A percentile compares a stretch with the other conserved stretches of the same genome.
phyloP scores from a whole-genome alignment of 2,888 invertebrate species.

The Melinopterus prodromus region DNA sequence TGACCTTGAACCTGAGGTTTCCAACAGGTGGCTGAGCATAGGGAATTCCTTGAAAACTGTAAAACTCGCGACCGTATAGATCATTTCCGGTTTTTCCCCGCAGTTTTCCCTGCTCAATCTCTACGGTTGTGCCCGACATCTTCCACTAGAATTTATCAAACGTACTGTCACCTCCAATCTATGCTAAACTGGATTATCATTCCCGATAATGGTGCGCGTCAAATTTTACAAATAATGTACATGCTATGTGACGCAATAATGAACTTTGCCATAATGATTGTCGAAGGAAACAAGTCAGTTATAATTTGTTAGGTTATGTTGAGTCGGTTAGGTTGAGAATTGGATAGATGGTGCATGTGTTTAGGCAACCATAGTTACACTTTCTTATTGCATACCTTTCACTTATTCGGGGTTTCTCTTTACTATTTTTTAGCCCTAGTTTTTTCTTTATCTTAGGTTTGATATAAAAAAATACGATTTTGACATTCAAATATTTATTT shows the following conservation, averaged over 20 bases:
- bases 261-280: not conserved
- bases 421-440: no score
- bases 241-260: not conserved
- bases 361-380: no score
- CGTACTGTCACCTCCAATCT: not conserved
- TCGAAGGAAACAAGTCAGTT: not conserved
- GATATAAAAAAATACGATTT: no score
- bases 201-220: not conserved
- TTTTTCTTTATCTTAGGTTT: no score
- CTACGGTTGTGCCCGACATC: slow-evolving; percentile 37
- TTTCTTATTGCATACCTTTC: no score
- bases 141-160: not conserved
- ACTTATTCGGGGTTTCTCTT: no score
- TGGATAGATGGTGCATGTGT: no score
- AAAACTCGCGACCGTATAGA: slow-evolving; percentile 49
- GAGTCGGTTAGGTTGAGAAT: not conserved
- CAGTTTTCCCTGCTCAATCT: slow-evolving; percentile 49
- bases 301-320: not conserved
- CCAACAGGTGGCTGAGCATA: slow-evolving; percentile 57
- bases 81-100: slow-evolving; percentile 48
- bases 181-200: not conserved
- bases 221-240: not conserved
- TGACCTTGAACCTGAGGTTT: slow-evolving; percentile 56
- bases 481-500: no score
- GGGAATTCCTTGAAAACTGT: slow-evolving; percentile 57